A percentile compares a stretch with the other conserved stretches of the same genome.
These are phyloP conservation scores for Troides oblongomaculatus DNA, from an alignment of 2,888 invertebrate species.

Conservation along the genomic window DNA sequence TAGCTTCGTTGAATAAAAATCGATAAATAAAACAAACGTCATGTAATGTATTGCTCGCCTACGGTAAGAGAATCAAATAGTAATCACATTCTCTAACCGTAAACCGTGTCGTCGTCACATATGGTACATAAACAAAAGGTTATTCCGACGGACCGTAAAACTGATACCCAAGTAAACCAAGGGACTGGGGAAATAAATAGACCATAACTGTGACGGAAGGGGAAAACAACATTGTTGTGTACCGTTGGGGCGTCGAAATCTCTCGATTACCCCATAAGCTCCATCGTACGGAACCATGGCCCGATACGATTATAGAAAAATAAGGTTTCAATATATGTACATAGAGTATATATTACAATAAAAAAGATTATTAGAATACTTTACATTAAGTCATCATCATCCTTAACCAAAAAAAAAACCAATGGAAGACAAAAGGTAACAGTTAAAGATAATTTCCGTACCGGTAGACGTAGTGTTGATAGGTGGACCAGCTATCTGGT, in stretches of 20 bases:
- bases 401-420: too few species aligned
- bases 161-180: background rate
- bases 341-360: too few species aligned
- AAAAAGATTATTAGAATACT: too few species aligned
- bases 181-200: slow-evolving; percentile 1
- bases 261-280: background rate
- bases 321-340: too few species aligned
- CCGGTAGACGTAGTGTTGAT: too few species aligned
- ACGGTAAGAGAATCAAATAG: background rate
- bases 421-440: too few species aligned
- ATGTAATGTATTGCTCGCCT: background rate
- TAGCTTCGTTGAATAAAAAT: too few species aligned
- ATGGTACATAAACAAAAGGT: slow-evolving; percentile 1
- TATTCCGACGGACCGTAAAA: background rate
- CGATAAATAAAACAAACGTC: too few species aligned
- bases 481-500: too few species aligned
- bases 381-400: too few species aligned
- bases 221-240: slow-evolving; percentile 4
- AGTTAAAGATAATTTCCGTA: too few species aligned
- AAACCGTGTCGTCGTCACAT: background rate
- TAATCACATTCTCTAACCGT: background rate
- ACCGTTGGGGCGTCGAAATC: background rate
- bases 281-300: background rate
- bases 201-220: slow-evolving; percentile 7
- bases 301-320: too few species aligned